Percentiles rank a stretch among this genome's conserved stretches.
These are phyloP conservation scores for Aphodius granarius DNA, from an alignment of 2,888 invertebrate species.

Conservation along the genomic window DNA sequence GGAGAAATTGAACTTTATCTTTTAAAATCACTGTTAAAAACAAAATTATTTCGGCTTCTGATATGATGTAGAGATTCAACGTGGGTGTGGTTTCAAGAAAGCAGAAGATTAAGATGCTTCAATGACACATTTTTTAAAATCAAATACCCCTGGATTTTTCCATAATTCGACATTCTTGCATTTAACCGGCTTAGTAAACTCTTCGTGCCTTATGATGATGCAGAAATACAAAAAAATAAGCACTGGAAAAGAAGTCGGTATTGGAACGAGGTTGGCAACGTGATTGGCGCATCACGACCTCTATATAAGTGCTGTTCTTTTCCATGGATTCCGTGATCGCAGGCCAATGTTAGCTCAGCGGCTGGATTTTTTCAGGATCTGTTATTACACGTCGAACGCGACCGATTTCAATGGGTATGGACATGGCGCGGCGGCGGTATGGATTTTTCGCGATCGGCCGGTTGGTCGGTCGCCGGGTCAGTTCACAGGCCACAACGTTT, in stretches of 20 bases:
- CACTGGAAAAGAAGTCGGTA: not conserved
- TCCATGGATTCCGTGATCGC: conserved; percentile 32
- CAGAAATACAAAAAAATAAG: not conserved
- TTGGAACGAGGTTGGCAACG: conserved; percentile 22
- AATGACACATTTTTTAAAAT: too few species aligned
- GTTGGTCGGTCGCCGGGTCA: not conserved
- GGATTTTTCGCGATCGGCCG: not conserved
- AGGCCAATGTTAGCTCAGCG: conserved; percentile 27
- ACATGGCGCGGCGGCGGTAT: not conserved
- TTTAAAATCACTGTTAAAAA: too few species aligned
- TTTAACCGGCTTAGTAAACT: not conserved
- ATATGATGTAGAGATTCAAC: too few species aligned
- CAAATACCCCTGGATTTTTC: too few species aligned
- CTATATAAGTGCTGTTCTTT: conserved; percentile 25
- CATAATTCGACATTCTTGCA: not conserved
- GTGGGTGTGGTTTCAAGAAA: too few species aligned
- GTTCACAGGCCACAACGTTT: not conserved
- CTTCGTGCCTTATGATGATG: not conserved
- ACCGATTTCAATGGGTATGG: conserved; percentile 3
- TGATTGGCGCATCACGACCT: conserved; percentile 34
- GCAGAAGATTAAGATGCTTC: too few species aligned
- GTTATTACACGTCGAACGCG: conserved; percentile 13
- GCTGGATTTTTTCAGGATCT: conserved; percentile 24
- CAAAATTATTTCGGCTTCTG: too few species aligned
- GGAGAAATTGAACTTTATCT: too few species aligned